phyloP scores from a whole-genome alignment of 2,888 invertebrate genomes.

The Mellilla xanthometata region DNA sequence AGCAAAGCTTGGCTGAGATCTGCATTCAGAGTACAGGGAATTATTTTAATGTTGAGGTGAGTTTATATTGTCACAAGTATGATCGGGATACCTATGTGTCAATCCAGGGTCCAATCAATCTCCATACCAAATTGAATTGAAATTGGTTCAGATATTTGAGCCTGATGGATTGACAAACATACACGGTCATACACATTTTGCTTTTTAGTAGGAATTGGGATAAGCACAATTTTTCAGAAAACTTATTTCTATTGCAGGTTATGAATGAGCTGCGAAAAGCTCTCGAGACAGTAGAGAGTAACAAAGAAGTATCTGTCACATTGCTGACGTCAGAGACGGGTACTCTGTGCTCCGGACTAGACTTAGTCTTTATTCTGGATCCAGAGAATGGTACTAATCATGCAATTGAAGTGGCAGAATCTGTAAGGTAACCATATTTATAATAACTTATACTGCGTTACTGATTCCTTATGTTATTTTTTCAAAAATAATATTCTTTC shows the following conservation, averaged over 20 bases:
- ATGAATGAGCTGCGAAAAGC: slow-evolving; percentile 89
- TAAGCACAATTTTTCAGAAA: no score
- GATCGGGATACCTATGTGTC: no score
- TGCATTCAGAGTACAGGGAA: slow-evolving; percentile 53
- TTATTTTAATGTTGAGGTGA: slow-evolving; percentile 59
- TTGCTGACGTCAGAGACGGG: slow-evolving; percentile 89
- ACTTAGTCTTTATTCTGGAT: slow-evolving; percentile 85
- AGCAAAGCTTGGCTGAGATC: slow-evolving; percentile 65
- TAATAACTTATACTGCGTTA: not conserved
- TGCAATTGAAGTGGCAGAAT: slow-evolving; percentile 87
- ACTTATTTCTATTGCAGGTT: slow-evolving; percentile 75
- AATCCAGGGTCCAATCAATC: no score
- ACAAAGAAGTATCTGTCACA: slow-evolving; percentile 83
- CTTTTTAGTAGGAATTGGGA: no score
- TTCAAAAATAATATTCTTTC: no score
- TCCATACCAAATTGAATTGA: no score
- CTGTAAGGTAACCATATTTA: slow-evolving; percentile 84
- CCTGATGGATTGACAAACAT: no score
- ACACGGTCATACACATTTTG: no score
- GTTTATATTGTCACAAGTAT: slow-evolving; percentile 17
- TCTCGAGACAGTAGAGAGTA: slow-evolving; percentile 71
- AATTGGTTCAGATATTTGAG: no score
- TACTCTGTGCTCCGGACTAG: slow-evolving; percentile 91
- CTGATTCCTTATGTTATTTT: no score
- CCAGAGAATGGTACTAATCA: slow-evolving; percentile 83